These are phyloP conservation scores for Scaptomyza graminum DNA, from an alignment of 1,140 invertebrate genomes.

Conservation along the genomic window DNA sequence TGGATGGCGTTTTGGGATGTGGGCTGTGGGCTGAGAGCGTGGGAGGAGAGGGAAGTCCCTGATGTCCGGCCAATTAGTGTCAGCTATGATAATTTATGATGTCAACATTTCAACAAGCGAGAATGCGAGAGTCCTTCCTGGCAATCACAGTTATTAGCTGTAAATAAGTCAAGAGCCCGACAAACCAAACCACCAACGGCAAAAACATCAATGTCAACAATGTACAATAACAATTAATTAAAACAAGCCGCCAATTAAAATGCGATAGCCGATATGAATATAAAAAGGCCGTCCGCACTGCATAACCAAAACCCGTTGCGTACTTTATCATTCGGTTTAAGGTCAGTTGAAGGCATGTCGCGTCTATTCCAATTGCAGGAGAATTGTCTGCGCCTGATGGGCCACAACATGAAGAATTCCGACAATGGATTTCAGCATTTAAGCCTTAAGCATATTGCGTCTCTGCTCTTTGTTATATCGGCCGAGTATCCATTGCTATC, in stretches of 20 bases:
- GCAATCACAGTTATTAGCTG: conserved; percentile 62
- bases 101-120: conserved; percentile 49
- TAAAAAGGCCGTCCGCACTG: neutral
- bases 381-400: conserved; percentile 59
- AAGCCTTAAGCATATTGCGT: conserved; percentile 44
- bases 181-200: neutral
- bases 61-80: conserved; percentile 41
- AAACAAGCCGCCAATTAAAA: conserved; percentile 58
- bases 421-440: neutral
- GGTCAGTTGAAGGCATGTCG: conserved; percentile 37
- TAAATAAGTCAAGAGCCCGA: conserved; percentile 25
- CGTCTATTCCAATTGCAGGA: conserved; percentile 60
- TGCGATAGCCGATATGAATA: neutral
- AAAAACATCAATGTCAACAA: conserved; percentile 27
- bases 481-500: conserved; percentile 70
- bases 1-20: too few species aligned
- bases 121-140: conserved; percentile 6
- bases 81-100: conserved; percentile 51
- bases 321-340: neutral
- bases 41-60: neutral
- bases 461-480: conserved; percentile 63
- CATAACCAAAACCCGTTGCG: neutral
- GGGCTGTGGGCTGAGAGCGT: neutral
- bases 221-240: conserved; percentile 56
- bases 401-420: conserved; percentile 35